phyloP scores from a whole-genome alignment of 1,140 invertebrate genomes.

The Artemia franciscana region DNA sequence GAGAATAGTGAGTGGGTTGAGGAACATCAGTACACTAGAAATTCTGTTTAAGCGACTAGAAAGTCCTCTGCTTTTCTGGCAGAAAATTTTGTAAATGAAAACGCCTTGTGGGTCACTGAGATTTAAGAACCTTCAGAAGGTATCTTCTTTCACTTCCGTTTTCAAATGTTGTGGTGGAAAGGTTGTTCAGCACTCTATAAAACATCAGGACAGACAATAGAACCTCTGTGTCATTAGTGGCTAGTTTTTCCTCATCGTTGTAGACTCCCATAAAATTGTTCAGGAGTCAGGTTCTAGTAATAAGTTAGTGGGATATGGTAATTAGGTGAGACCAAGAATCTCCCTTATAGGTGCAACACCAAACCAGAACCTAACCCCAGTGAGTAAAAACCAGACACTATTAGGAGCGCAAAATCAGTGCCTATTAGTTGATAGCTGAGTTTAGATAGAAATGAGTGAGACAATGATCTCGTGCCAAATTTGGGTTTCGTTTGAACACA shows the following conservation, averaged over 20 bases:
- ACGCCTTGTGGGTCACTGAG: no score
- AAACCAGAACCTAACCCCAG: background rate
- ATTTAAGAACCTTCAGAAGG: no score
- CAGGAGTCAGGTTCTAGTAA: background rate
- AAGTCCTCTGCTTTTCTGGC: no score
- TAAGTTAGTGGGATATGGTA: background rate
- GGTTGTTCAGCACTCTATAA: no score
- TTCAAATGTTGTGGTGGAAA: no score
- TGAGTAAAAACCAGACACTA: background rate
- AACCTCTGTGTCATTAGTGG: no score
- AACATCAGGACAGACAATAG: no score
- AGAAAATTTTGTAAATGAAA: no score
- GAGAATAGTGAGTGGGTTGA: no score
- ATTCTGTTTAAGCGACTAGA: no score
- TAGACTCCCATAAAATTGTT: background rate
- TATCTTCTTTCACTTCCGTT: no score
- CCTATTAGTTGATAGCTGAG: background rate
- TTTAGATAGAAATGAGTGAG: background rate
- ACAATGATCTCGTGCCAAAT: background rate
- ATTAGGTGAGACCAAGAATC: background rate
- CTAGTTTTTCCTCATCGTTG: background rate
- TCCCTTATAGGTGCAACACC: background rate
- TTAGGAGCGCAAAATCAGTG: background rate
- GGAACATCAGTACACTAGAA: no score
- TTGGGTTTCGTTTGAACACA: background rate